phyloP scores from a whole-genome alignment of 2,888 invertebrate species.

The Amblyteles armatorius region DNA sequence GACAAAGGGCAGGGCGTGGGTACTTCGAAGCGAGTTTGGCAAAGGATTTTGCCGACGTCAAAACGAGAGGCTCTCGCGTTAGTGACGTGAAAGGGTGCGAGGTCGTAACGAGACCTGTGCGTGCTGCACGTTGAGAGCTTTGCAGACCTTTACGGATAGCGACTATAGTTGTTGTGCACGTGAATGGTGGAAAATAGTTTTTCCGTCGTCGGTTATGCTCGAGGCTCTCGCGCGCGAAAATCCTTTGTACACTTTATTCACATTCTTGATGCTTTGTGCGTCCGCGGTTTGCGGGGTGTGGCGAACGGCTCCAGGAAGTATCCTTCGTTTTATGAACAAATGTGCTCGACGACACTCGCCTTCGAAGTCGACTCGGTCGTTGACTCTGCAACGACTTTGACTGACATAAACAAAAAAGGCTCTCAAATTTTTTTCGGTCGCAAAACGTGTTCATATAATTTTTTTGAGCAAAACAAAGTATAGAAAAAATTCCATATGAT shows the following conservation, averaged over 20 bases:
- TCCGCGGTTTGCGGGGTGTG: constrained; percentile 34
- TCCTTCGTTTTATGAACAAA: constrained; percentile 35
- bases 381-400: background rate
- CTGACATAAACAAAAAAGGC: background rate
- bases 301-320: constrained; percentile 39
- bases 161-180: constrained; percentile 36
- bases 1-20: constrained; percentile 31
- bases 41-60: constrained; percentile 64
- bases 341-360: constrained; percentile 29
- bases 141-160: background rate
- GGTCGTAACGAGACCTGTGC: constrained; percentile 51
- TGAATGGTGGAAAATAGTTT: constrained; percentile 50
- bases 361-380: background rate
- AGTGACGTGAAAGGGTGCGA: constrained; percentile 63
- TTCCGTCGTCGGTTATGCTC: constrained; percentile 33
- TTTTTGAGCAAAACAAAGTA: background rate
- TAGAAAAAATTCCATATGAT: background rate
- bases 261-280: constrained; percentile 38
- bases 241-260: constrained; percentile 42
- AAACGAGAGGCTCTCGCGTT: constrained; percentile 45
- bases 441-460: background rate
- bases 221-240: constrained; percentile 26
- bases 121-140: constrained; percentile 56
- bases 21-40: constrained; percentile 24
- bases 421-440: background rate